Evolutionary conservation across 2,888 invertebrate species (phyloP).

Genomic region (Heteromyza rotundicornis): DNA sequence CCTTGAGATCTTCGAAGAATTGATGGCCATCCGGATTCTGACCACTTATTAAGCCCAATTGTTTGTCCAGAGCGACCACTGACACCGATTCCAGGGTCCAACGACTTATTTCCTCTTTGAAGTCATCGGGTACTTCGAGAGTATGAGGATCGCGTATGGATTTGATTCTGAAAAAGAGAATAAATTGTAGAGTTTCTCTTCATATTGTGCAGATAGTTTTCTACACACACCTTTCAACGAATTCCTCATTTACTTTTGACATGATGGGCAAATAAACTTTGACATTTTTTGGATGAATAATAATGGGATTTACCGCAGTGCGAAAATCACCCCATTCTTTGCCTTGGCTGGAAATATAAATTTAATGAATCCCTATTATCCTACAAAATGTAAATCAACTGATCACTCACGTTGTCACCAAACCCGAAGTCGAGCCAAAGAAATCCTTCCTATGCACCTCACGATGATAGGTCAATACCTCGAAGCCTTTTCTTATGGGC

Average conservation of each 20-base stretch:
- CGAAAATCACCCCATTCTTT: slow-evolving; percentile 71
- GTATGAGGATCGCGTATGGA: slow-evolving; percentile 46
- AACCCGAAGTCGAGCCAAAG: slow-evolving; percentile 41
- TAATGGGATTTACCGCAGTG: slow-evolving; percentile 69
- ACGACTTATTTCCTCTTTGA: slow-evolving; percentile 64
- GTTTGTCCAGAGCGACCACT: slow-evolving; percentile 57
- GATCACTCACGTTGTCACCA: slow-evolving; percentile 40
- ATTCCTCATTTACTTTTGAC: slow-evolving; percentile 61
- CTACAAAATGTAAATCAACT: neutral
- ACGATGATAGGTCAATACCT: slow-evolving; percentile 60
- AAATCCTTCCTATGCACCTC: slow-evolving; percentile 38
- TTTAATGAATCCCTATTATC: slow-evolving; percentile 27
- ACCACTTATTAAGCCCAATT: slow-evolving; percentile 38
- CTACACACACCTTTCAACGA: slow-evolving; percentile 35
- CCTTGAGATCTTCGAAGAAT: slow-evolving; percentile 27
- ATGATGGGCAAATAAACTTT: slow-evolving; percentile 63
- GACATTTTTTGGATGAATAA: slow-evolving; percentile 68
- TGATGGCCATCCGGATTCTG: slow-evolving; percentile 34
- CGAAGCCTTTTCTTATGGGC: slow-evolving; percentile 61
- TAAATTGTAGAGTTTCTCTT: neutral
- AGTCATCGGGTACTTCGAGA: slow-evolving; percentile 60
- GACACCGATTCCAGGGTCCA: slow-evolving; percentile 67
- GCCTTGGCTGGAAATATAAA: too few relatives aligned
- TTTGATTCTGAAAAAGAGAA: slow-evolving; percentile 46
- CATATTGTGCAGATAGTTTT: neutral